phyloP scores from a whole-genome alignment of 1,140 invertebrate genomes.

The Spodoptera litura region DNA sequence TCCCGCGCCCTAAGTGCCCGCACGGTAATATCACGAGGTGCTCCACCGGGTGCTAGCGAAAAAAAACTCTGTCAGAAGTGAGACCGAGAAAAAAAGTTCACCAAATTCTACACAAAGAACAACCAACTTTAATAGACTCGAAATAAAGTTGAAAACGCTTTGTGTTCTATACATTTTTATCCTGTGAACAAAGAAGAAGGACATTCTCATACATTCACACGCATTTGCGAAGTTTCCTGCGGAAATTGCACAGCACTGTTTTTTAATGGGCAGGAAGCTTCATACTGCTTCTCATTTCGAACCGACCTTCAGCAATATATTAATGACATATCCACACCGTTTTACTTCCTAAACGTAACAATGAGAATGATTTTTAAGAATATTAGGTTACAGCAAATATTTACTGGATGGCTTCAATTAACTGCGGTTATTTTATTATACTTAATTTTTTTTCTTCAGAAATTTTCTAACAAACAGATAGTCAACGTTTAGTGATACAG shows the following conservation, averaged over 20 bases:
- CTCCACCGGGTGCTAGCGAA: constrained; percentile 74
- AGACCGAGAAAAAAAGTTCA: constrained; percentile 10
- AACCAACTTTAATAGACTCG: background rate
- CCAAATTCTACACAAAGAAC: constrained; percentile 9
- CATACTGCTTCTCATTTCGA: constrained; percentile 10
- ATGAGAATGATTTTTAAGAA: background rate
- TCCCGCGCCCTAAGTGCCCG: constrained; percentile 85
- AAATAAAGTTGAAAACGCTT: background rate
- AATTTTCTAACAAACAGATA: too few relatives aligned
- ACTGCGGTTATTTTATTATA: background rate
- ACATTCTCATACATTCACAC: constrained; percentile 25
- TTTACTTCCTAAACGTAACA: background rate
- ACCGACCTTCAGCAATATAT: constrained; percentile 15
- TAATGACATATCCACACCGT: constrained; percentile 18
- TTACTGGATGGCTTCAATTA: too few relatives aligned
- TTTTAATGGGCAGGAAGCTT: constrained; percentile 38
- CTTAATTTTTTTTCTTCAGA: too few relatives aligned
- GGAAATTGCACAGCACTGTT: constrained; percentile 41
- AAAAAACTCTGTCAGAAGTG: constrained; percentile 20
- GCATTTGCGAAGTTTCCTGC: constrained; percentile 35
- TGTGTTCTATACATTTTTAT: background rate
- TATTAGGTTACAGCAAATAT: too few relatives aligned
- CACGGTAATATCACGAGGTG: constrained; percentile 76
- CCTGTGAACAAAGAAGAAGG: constrained; percentile 28
- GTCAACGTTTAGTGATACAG: too few relatives aligned